Evolutionary conservation across 2,888 invertebrate genomes (phyloP).

Genomic region (Epiblema foenella): DNA sequence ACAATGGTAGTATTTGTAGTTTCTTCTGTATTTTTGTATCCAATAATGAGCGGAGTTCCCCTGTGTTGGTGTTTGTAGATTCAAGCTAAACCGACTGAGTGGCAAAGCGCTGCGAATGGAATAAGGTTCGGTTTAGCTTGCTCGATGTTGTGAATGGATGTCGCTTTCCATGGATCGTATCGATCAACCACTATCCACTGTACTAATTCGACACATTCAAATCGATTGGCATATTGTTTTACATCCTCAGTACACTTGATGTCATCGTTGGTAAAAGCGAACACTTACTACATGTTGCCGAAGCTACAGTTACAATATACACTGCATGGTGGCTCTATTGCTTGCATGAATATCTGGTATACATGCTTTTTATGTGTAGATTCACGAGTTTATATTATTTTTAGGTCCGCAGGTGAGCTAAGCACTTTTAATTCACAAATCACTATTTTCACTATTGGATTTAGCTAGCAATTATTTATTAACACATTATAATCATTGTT

Average conservation of each 20-base stretch:
- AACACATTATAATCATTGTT: slow-evolving; percentile 1
- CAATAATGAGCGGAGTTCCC: slow-evolving; percentile 77
- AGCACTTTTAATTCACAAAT: slow-evolving; percentile 36
- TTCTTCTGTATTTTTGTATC: slow-evolving; percentile 78
- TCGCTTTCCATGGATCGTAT: slow-evolving; percentile 83
- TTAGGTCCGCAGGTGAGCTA: slow-evolving; percentile 40
- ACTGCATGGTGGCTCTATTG: slow-evolving; percentile 78
- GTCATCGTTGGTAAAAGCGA: slow-evolving; percentile 64
- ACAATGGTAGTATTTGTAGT: slow-evolving; percentile 81
- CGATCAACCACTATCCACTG: slow-evolving; percentile 77
- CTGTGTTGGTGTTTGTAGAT: slow-evolving; percentile 77
- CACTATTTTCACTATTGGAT: slow-evolving; percentile 25
- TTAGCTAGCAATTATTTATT: slow-evolving; percentile 18
- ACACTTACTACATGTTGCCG: slow-evolving; percentile 45
- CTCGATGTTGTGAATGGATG: slow-evolving; percentile 83
- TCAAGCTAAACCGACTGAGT: slow-evolving; percentile 65
- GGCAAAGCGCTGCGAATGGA: not conserved
- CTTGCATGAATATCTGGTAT: slow-evolving; percentile 78
- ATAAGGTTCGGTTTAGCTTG: slow-evolving; percentile 69
- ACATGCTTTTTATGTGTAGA: slow-evolving; percentile 82
- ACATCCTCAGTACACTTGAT: slow-evolving; percentile 67
- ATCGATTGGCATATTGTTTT: slow-evolving; percentile 65
- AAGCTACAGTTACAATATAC: slow-evolving; percentile 67
- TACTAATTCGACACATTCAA: slow-evolving; percentile 69
- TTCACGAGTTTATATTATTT: slow-evolving; percentile 50